These are phyloP conservation scores for Taxidea taxus DNA, from an alignment of 2,113 vertebrate genomes.

Conservation along the genomic window DNA sequence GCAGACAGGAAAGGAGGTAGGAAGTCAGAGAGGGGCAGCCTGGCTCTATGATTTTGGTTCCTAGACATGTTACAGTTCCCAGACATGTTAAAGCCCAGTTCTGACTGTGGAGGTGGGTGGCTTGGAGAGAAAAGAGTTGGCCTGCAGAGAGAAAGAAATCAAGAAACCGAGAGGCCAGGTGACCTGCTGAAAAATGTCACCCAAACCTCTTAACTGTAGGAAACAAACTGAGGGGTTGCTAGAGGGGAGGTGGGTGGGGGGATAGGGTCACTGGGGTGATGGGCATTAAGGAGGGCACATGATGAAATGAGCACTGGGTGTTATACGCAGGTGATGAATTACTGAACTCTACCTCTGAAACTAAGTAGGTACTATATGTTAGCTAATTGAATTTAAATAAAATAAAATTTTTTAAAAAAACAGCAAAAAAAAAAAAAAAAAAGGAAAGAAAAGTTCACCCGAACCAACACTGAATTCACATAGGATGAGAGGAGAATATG, in stretches of 20 bases:
- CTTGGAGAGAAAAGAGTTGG: background rate
- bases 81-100: background rate
- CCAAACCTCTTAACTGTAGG: background rate
- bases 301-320: background rate
- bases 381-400: background rate
- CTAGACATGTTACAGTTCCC: background rate
- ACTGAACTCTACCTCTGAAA: background rate
- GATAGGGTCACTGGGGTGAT: background rate
- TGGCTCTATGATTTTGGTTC: background rate
- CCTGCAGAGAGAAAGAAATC: background rate
- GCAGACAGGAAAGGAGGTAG: background rate
- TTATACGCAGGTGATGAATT: background rate
- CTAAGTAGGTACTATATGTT: background rate
- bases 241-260: background rate
- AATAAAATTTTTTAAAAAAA: background rate
- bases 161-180: background rate
- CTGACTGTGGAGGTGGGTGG: background rate
- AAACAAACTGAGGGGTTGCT: background rate
- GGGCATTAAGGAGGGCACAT: background rate
- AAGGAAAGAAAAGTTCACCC: background rate
- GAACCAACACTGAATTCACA: background rate
- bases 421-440: background rate
- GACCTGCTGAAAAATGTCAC: background rate
- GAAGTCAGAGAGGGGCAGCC: background rate
- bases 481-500: background rate